A percentile compares a stretch with the other conserved stretches of the same genome.
phyloP scores from a whole-genome alignment of 2,797 vertebrate genomes.

The Poeciliopsis turneri region DNA sequence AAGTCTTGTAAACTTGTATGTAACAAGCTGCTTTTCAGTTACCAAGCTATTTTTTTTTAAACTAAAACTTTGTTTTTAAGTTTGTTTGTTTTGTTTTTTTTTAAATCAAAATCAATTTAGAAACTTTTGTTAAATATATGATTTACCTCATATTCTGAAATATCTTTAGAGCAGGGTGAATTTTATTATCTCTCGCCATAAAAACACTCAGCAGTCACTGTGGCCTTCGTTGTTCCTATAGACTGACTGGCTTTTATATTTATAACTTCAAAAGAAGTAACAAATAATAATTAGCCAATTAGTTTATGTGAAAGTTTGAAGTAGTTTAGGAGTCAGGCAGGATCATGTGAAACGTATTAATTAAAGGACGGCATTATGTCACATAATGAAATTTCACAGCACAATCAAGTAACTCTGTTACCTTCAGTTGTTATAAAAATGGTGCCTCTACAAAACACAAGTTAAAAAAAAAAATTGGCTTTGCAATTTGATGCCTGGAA shows the following conservation, averaged over 20 bases:
- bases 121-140: background rate
- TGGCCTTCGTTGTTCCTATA: background rate
- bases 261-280: background rate
- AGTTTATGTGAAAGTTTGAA: background rate
- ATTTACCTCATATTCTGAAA: background rate
- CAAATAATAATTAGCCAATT: background rate
- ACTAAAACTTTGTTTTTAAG: background rate
- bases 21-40: background rate
- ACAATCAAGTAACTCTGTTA: too few relatives aligned
- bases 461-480: too few relatives aligned
- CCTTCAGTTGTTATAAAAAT: too few relatives aligned
- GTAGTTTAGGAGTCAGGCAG: background rate
- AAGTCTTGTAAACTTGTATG: background rate
- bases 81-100: too few relatives aligned
- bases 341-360: background rate
- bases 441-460: too few relatives aligned
- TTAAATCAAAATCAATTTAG: background rate
- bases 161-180: background rate
- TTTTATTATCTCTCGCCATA: background rate
- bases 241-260: background rate
- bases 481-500: too few relatives aligned
- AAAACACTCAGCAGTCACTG: background rate
- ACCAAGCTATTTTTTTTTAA: background rate
- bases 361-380: too few relatives aligned
- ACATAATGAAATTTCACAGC: too few relatives aligned